Percentiles rank a stretch among this genome's conserved stretches.
Conservation (phyloP, 2,113 vertebrate species). For the Cranoglanis bouderius region DNA sequence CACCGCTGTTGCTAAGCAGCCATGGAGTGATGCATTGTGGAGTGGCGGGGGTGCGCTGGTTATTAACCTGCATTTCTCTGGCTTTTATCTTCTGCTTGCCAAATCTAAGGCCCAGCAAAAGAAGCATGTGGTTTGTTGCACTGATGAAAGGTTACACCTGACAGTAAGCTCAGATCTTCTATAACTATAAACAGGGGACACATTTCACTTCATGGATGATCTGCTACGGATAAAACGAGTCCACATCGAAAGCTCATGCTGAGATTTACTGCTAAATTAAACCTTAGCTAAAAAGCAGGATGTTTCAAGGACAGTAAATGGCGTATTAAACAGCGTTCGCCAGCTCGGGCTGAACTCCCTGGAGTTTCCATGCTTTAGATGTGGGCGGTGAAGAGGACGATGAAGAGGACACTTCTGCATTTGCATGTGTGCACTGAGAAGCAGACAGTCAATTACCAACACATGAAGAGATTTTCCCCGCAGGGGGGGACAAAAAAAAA, state of each 20-base stretch:
- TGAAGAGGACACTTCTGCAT: slow-evolving; percentile 28
- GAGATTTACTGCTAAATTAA: background rate
- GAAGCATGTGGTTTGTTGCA: background rate
- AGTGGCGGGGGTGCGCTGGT: slow-evolving; percentile 21
- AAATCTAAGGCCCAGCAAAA: background rate
- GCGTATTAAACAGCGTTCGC: background rate
- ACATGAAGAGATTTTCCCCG: background rate
- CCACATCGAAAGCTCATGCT: background rate
- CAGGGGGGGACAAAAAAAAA: background rate
- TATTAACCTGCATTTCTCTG: slow-evolving; percentile 42
- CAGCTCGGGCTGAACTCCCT: background rate
- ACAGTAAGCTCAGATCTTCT: background rate
- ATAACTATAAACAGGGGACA: background rate
- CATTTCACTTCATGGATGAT: background rate
- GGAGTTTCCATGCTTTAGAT: slow-evolving; percentile 9
- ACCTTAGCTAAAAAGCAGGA: background rate
- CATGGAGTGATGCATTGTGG: slow-evolving; percentile 15
- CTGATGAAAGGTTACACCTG: background rate
- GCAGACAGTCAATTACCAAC: slow-evolving; percentile 30
- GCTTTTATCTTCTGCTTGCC: slow-evolving; percentile 12
- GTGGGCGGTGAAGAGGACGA: slow-evolving; percentile 34
- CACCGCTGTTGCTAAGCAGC: slow-evolving; percentile 56
- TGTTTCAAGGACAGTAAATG: background rate
- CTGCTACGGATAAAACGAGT: background rate
- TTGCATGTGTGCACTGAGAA: slow-evolving; percentile 8